Evolutionary conservation across 2,888 invertebrate genomes (phyloP).

Genomic region (Phyllotreta cruciferae): DNA sequence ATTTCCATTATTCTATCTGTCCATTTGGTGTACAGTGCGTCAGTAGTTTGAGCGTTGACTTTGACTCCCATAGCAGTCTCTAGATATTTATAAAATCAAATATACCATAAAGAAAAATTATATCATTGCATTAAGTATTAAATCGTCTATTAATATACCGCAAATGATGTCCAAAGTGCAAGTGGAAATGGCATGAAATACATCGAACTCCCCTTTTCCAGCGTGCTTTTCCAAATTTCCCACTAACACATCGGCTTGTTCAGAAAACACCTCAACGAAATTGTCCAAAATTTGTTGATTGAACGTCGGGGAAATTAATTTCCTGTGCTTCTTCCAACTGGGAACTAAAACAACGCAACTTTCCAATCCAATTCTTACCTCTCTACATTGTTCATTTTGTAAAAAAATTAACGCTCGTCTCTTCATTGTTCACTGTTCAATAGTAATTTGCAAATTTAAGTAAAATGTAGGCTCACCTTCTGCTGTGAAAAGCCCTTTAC

Average conservation of each 20-base stretch:
- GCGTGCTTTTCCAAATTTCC: conserved; percentile 58
- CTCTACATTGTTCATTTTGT: background rate
- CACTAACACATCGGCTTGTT: conserved; percentile 64
- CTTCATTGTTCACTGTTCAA: background rate
- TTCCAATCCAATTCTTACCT: too few relatives aligned
- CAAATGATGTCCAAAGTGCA: conserved; percentile 71
- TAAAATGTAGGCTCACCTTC: conserved; percentile 33
- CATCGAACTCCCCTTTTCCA: conserved; percentile 61
- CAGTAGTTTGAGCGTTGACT: conserved; percentile 66
- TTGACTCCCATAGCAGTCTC: conserved; percentile 77
- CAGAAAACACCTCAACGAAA: conserved; percentile 68
- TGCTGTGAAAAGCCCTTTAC: conserved; percentile 47
- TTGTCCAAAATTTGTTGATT: conserved; percentile 69
- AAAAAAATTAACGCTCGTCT: background rate
- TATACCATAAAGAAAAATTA: conserved; percentile 3
- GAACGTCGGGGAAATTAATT: conserved; percentile 70
- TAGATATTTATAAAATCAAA: conserved; percentile 45
- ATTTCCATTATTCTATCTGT: conserved; percentile 45
- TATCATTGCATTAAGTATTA: background rate
- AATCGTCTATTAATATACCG: conserved; percentile 56
- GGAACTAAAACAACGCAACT: conserved; percentile 57
- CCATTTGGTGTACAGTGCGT: conserved; percentile 62
- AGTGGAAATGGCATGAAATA: conserved; percentile 64
- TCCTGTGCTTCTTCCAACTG: conserved; percentile 67
- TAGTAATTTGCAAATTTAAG: background rate